phyloP scores from a whole-genome alignment of 2,888 invertebrate genomes.

The Hydriomena furcata region DNA sequence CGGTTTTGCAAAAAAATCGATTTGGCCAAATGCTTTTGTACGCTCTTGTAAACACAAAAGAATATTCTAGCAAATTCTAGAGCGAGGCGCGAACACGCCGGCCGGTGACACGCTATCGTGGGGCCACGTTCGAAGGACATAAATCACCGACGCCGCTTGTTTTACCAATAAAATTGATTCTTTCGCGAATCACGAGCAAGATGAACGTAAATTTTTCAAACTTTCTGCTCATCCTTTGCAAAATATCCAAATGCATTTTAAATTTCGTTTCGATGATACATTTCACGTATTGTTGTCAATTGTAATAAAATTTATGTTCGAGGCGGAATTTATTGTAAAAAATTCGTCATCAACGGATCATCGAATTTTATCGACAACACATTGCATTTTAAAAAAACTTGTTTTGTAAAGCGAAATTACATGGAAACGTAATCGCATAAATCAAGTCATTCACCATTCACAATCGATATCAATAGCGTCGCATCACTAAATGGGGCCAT shows the following conservation, averaged over 20 bases:
- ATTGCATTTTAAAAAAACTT: slow-evolving; percentile 52
- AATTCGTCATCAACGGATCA: slow-evolving; percentile 56
- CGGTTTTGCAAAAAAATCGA: slow-evolving; percentile 17
- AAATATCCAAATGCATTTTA: slow-evolving; percentile 26
- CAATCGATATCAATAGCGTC: slow-evolving; percentile 65
- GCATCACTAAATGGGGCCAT: slow-evolving; percentile 69
- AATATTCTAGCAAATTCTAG: slow-evolving; percentile 75
- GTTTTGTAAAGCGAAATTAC: slow-evolving; percentile 63
- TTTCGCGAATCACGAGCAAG: slow-evolving; percentile 60
- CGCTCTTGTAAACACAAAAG: slow-evolving; percentile 69
- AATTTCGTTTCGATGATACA: slow-evolving; percentile 18
- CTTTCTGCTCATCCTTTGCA: slow-evolving; percentile 27
- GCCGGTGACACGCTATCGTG: slow-evolving; percentile 74
- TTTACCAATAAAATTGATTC: slow-evolving; percentile 81
- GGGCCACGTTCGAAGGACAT: slow-evolving; percentile 71
- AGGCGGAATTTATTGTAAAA: slow-evolving; percentile 28
- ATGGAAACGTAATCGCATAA: slow-evolving; percentile 65
- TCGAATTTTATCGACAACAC: slow-evolving; percentile 47
- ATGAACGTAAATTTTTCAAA: slow-evolving; percentile 51
- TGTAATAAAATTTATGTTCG: slow-evolving; percentile 19
- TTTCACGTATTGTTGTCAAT: slow-evolving; percentile 22
- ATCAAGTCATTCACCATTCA: slow-evolving; percentile 61
- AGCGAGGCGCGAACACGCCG: slow-evolving; percentile 68
- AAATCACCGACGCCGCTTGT: slow-evolving; percentile 76
- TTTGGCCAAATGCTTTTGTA: slow-evolving; percentile 49